Conservation (phyloP, 2,113 vertebrate species). For the Pica pica region DNA sequence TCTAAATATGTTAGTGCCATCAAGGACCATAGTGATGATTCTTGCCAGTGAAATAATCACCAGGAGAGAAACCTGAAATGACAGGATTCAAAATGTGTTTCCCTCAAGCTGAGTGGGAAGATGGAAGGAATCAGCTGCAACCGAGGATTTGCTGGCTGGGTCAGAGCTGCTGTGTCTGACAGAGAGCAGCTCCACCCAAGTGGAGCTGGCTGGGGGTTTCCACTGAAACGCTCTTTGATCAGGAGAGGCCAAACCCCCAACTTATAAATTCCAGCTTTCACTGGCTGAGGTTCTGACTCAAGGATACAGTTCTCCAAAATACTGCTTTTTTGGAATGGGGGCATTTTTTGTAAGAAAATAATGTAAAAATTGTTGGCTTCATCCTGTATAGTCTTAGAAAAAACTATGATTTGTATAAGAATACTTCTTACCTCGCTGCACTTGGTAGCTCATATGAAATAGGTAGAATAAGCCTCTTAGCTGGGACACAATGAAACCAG, state of each 20-base stretch:
- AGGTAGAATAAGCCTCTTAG: not conserved
- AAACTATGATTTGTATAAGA: not conserved
- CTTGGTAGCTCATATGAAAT: not conserved
- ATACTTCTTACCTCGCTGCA: not conserved
- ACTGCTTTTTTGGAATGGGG: not conserved
- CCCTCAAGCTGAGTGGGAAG: not conserved
- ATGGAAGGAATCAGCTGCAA: fast-evolving
- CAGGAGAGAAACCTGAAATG: not conserved
- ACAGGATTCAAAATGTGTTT: not conserved
- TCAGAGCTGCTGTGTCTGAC: not conserved
- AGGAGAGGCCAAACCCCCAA: not conserved
- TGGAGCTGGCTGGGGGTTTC: not conserved
- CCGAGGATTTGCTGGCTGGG: not conserved
- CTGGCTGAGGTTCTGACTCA: not conserved
- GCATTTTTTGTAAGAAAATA: not conserved
- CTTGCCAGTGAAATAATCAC: not conserved
- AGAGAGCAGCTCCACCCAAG: not conserved
- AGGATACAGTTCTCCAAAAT: not conserved
- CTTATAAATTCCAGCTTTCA: not conserved
- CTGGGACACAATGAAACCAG: not conserved
- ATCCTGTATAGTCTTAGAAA: not conserved
- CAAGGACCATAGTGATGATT: not conserved
- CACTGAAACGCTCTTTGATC: not conserved
- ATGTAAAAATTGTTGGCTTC: not conserved
- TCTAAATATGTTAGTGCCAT: not conserved